Evolutionary conservation across 2,797 vertebrate genomes (phyloP).

Genomic region (Cryptoblepharus egeriae): DNA sequence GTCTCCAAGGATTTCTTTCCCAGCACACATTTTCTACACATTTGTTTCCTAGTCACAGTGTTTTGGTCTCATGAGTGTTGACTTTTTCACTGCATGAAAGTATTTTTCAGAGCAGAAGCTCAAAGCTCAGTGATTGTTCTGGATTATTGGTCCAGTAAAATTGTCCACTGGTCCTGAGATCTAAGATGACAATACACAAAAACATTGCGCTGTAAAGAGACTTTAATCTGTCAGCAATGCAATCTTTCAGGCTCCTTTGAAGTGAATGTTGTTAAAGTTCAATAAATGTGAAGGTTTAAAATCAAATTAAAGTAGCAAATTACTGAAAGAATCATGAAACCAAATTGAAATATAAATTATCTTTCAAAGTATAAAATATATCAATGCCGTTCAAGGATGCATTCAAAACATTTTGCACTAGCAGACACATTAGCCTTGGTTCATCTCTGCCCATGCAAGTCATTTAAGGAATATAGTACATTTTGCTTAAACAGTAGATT

Average conservation of each 20-base stretch:
- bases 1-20: constrained; percentile 21
- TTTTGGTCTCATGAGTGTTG: constrained; percentile 4
- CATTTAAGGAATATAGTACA: neutral
- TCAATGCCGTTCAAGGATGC: neutral
- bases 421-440: neutral
- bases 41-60: constrained; percentile 36
- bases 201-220: neutral
- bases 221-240: neutral
- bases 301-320: constrained; percentile 8
- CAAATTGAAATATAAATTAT: neutral
- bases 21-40: constrained; percentile 30
- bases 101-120: constrained; percentile 33
- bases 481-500: neutral
- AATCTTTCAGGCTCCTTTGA: constrained; percentile 17
- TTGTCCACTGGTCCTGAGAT: constrained; percentile 18
- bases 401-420: neutral
- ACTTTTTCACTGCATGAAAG: neutral
- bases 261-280: neutral
- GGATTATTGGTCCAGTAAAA: constrained; percentile 47
- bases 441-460: neutral
- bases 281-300: neutral
- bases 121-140: constrained; percentile 31
- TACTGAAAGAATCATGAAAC: constrained; percentile 8
- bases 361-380: neutral
- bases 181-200: neutral